phyloP scores from a whole-genome alignment of 2,888 invertebrate genomes.

The Uropetala carovei region DNA sequence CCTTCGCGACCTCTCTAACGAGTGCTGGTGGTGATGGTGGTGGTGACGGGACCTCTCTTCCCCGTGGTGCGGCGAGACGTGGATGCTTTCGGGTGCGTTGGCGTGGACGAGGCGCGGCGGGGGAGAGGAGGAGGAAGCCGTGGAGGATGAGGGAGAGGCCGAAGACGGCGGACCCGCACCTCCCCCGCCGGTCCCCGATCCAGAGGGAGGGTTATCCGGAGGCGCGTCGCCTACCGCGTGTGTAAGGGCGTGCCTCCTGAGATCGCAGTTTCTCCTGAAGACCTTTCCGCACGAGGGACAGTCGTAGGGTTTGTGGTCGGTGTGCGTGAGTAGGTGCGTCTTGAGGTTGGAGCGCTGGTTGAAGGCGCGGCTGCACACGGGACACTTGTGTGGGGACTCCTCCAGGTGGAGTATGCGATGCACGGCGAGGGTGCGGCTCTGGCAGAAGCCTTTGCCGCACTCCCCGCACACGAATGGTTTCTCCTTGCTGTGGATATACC shows the following conservation, averaged over 20 bases:
- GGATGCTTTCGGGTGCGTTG: constrained; percentile 65
- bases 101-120: constrained; percentile 68
- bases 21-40: constrained; percentile 81
- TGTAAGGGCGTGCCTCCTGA: constrained; percentile 91
- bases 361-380: constrained; percentile 91
- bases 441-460: constrained; percentile 98
- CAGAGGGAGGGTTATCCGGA: constrained; percentile 77
- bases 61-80: constrained; percentile 60
- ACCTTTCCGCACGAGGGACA: constrained; percentile 93
- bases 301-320: constrained; percentile 94
- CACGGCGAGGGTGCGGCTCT: constrained; percentile 94
- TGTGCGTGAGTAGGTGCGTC: constrained; percentile 92
- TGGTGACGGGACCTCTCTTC: constrained; percentile 73
- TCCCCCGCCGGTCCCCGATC: constrained; percentile 73
- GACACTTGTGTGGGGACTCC: constrained; percentile 94
- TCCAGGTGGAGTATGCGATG: constrained; percentile 96
- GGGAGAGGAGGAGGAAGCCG: constrained; percentile 66
- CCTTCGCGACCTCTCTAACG: constrained; percentile 74
- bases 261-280: constrained; percentile 93
- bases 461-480: constrained; percentile 97
- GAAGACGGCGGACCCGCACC: constrained; percentile 65
- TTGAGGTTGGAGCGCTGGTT: constrained; percentile 94
- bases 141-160: constrained; percentile 67
- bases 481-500: constrained; percentile 98
- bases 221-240: constrained; percentile 91